Evolutionary conservation across 2,888 invertebrate genomes (phyloP).

Genomic region (Cephus spinipes): DNA sequence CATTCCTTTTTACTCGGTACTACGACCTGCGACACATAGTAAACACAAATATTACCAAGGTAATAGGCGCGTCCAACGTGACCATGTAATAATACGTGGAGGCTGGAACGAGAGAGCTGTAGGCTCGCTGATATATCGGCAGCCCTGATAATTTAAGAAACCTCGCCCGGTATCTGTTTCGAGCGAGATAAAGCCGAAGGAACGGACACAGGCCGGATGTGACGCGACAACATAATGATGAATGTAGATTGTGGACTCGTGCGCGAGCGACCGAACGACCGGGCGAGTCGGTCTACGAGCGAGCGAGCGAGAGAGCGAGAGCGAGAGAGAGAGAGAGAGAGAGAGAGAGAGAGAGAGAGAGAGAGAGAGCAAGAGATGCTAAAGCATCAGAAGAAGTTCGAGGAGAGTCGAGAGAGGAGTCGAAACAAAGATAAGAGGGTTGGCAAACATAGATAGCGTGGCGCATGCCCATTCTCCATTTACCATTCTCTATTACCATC

Average conservation of each 20-base stretch:
- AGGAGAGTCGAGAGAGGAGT: conserved; percentile 43
- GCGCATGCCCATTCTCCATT: conserved; percentile 14
- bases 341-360: conserved; percentile 26
- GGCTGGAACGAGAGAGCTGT: neutral
- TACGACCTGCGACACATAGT: neutral
- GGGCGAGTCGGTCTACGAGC: conserved; percentile 22
- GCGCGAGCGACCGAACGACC: conserved; percentile 19
- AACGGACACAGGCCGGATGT: conserved; percentile 47
- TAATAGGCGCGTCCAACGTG: neutral
- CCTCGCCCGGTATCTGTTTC: conserved; percentile 31
- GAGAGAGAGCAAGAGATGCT: conserved; percentile 27
- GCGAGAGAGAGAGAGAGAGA: conserved; percentile 15
- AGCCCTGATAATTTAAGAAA: conserved; percentile 35
- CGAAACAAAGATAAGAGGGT: conserved; percentile 60
- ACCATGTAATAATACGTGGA: neutral
- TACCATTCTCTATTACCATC: neutral
- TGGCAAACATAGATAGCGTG: conserved; percentile 63
- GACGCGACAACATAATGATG: conserved; percentile 58
- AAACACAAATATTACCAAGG: neutral
- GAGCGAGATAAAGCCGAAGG: conserved; percentile 38
- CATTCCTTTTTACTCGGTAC: neutral
- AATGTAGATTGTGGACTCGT: conserved; percentile 50
- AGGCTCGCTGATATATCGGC: neutral
- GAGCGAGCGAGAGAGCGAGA: conserved; percentile 20
- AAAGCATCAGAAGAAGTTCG: conserved; percentile 26